A percentile compares a stretch with the other conserved stretches of the same genome.
phyloP scores from a whole-genome alignment of 2,888 invertebrate species.

The Cetonia aurata region DNA sequence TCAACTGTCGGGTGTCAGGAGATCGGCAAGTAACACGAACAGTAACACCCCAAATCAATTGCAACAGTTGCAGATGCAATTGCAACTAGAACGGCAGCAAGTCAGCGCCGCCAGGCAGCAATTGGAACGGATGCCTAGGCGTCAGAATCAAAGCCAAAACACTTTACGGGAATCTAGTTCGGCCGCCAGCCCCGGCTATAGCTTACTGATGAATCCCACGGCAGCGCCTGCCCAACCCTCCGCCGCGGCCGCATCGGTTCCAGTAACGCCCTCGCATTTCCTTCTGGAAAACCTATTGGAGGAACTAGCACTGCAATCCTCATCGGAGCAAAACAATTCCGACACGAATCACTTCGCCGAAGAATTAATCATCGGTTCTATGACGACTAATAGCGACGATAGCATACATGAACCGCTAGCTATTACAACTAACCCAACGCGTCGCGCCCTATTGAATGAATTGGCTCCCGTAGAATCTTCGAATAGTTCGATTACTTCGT shows the following conservation, averaged over 20 bases:
- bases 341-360: slow-evolving; percentile 79
- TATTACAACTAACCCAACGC: background rate
- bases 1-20: slow-evolving; percentile 93
- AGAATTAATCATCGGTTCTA: slow-evolving; percentile 71
- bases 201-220: slow-evolving; percentile 62
- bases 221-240: slow-evolving; percentile 60
- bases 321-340: slow-evolving; percentile 71
- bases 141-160: slow-evolving; percentile 75
- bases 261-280: slow-evolving; percentile 62
- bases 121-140: slow-evolving; percentile 88
- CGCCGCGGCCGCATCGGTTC: slow-evolving; percentile 59
- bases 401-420: slow-evolving; percentile 10
- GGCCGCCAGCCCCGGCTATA: slow-evolving; percentile 62
- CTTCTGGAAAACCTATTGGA: slow-evolving; percentile 62
- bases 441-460: slow-evolving; percentile 25
- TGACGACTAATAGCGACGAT: slow-evolving; percentile 41
- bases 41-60: slow-evolving; percentile 81
- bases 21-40: slow-evolving; percentile 71
- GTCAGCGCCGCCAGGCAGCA: slow-evolving; percentile 89
- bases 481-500: slow-evolving; percentile 47
- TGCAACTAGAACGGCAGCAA: slow-evolving; percentile 91
- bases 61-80: slow-evolving; percentile 95
- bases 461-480: slow-evolving; percentile 25
- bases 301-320: slow-evolving; percentile 71
- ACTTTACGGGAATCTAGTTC: slow-evolving; percentile 66